Percentiles rank a stretch among this genome's conserved stretches.
phyloP scores from a whole-genome alignment of 2,113 vertebrate genomes.

The Melanerpes formicivorus region DNA sequence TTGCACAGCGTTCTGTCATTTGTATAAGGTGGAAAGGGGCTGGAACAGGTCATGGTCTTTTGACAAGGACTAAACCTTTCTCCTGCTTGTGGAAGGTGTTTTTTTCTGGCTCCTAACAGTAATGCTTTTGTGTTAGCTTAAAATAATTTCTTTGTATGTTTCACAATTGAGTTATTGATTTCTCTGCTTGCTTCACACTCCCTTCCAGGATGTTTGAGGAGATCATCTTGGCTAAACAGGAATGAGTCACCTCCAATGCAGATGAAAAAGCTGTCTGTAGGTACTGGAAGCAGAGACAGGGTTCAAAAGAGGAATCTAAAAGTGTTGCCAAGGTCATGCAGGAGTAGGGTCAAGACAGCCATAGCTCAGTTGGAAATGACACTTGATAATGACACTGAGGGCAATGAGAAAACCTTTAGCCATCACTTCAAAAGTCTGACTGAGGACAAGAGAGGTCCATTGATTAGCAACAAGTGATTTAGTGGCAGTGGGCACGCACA shows the following conservation, averaged over 20 bases:
- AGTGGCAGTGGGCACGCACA: not conserved
- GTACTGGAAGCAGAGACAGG: not conserved
- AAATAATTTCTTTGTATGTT: not conserved
- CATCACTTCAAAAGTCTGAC: not conserved
- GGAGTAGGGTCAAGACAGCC: not conserved
- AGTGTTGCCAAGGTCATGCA: not conserved
- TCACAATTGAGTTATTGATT: not conserved
- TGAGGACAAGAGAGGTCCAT: not conserved
- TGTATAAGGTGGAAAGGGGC: not conserved
- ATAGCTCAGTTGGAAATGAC: not conserved
- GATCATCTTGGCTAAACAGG: not conserved
- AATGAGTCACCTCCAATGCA: not conserved
- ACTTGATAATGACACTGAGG: not conserved
- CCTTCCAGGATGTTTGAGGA: not conserved
- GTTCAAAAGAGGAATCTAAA: not conserved
- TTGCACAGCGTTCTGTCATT: not conserved
- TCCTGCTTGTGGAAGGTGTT: not conserved
- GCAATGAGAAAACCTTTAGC: not conserved
- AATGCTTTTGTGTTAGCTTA: not conserved
- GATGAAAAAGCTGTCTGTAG: not conserved
- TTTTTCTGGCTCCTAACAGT: not conserved
- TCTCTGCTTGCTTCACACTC: not conserved
- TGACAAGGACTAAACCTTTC: not conserved
- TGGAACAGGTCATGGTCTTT: not conserved
- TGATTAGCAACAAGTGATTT: not conserved